Conservation (phyloP, 2,888 invertebrate genomes). For the Ormia ochracea region DNA sequence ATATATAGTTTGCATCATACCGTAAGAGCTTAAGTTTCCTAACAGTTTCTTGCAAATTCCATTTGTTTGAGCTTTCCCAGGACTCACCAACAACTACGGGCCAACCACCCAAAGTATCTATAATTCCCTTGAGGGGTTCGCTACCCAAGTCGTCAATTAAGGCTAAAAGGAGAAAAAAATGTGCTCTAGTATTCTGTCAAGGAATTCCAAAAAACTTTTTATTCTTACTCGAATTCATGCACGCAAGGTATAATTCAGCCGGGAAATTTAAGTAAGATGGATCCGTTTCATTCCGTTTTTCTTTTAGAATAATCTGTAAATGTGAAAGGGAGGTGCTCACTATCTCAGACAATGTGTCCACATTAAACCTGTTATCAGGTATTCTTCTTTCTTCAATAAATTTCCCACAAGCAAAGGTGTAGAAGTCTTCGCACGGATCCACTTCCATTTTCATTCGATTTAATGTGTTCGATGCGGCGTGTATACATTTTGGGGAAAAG, state of each 20-base stretch:
- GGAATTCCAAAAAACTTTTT: too few species aligned
- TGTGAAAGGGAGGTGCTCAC: too few species aligned
- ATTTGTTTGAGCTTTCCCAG: slow-evolving; percentile 83
- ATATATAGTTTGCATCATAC: slow-evolving; percentile 91
- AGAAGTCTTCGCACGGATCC: neutral
- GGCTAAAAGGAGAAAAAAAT: slow-evolving; percentile 77
- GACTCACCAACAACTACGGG: slow-evolving; percentile 86
- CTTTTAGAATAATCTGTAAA: too few species aligned
- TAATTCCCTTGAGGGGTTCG: slow-evolving; percentile 83
- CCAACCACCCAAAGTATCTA: slow-evolving; percentile 92
- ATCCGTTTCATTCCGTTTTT: too few species aligned
- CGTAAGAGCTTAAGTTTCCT: slow-evolving; percentile 88
- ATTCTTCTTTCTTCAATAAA: slow-evolving; percentile 81
- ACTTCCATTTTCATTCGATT: slow-evolving; percentile 82
- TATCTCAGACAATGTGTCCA: slow-evolving; percentile 76
- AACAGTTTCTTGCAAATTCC: slow-evolving; percentile 89
- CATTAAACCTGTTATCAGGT: slow-evolving; percentile 66
- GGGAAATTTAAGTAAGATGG: too few species aligned
- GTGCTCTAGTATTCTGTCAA: neutral
- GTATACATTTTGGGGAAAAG: slow-evolving; percentile 86
- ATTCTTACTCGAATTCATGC: slow-evolving; percentile 74
- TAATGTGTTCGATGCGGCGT: slow-evolving; percentile 83
- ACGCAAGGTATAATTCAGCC: too few species aligned
- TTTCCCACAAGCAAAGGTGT: slow-evolving; percentile 78
- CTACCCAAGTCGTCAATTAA: slow-evolving; percentile 88